A percentile compares a stretch with the other conserved stretches of the same genome.
Conservation (phyloP, 1,140 invertebrate genomes). For the Gryllus bimaculatus region DNA sequence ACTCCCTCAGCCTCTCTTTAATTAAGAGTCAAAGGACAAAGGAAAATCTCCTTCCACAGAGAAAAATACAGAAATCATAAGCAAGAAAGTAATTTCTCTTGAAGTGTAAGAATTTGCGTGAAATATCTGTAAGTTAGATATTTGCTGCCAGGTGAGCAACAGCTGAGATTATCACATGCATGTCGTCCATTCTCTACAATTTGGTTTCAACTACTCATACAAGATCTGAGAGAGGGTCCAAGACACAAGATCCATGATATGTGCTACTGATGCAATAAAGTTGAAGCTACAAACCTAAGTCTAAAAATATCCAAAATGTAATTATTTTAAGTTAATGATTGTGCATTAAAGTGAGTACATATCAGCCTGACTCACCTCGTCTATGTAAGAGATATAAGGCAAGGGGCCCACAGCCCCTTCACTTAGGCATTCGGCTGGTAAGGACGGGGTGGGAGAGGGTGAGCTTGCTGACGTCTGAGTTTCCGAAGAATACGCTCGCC, state of each 20-base stretch:
- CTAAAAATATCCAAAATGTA: not conserved
- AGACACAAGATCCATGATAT: not conserved
- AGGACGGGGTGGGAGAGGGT: constrained; percentile 20
- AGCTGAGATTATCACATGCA: not conserved
- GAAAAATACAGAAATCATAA: too few relatives aligned
- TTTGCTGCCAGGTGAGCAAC: constrained; percentile 2
- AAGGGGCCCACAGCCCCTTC: constrained; percentile 9
- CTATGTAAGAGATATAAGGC: constrained; percentile 28
- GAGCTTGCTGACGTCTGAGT: constrained; percentile 21
- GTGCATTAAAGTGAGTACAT: constrained; percentile 4
- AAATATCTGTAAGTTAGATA: not conserved
- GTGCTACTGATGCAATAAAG: not conserved
- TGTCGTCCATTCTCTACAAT: not conserved
- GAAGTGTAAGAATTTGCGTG: not conserved
- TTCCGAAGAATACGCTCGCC: constrained; percentile 22
- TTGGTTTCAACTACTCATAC: not conserved
- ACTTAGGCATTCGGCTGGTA: constrained; percentile 10
- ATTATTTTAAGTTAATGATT: not conserved
- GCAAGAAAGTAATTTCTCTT: not conserved
- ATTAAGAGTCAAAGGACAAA: too few relatives aligned
- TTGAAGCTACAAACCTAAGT: not conserved
- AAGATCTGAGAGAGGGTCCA: not conserved
- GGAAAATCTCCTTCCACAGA: too few relatives aligned
- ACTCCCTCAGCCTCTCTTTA: too few relatives aligned
- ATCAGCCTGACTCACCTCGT: constrained; percentile 22